Evolutionary conservation across 2,888 invertebrate species (phyloP).

Genomic region (Ophion ellenae): DNA sequence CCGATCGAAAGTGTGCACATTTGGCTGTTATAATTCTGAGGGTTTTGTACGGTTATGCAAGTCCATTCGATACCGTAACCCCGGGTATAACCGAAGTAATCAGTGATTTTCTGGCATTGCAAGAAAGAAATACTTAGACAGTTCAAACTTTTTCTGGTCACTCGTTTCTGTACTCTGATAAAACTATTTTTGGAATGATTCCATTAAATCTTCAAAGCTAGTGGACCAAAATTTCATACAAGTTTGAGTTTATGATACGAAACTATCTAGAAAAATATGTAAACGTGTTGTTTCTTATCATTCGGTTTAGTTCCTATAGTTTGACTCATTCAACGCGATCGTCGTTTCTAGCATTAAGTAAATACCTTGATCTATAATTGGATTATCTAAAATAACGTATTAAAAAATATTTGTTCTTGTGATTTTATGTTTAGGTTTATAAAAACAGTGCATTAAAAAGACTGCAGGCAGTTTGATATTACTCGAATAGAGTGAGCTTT

Average conservation of each 20-base stretch:
- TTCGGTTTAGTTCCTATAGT: slow-evolving; percentile 6
- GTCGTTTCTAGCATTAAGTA: not conserved
- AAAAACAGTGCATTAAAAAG: slow-evolving; percentile 1
- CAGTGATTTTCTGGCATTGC: slow-evolving; percentile 11
- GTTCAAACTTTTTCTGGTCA: not conserved
- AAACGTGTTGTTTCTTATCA: slow-evolving; percentile 1
- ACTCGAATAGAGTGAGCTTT: slow-evolving; percentile 5
- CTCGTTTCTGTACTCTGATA: not conserved
- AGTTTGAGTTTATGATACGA: not conserved
- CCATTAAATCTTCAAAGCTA: slow-evolving; percentile 1
- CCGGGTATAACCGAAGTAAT: slow-evolving; percentile 7
- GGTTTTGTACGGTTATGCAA: slow-evolving; percentile 3
- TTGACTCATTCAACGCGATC: not conserved
- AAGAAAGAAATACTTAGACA: slow-evolving; percentile 4
- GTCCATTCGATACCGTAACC: slow-evolving; percentile 18
- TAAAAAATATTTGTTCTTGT: not conserved
- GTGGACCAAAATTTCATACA: not conserved
- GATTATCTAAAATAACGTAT: not conserved
- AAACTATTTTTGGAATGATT: slow-evolving; percentile 1
- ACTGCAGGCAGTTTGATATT: not conserved
- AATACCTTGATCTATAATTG: not conserved
- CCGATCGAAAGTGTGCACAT: slow-evolving; percentile 38
- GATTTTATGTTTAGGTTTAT: slow-evolving; percentile 8
- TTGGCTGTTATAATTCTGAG: slow-evolving; percentile 32
- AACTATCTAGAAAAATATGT: not conserved